A percentile compares a stretch with the other conserved stretches of the same genome.
Conservation (phyloP, 2,797 vertebrate genomes). For the Leptatherina wallacei region DNA sequence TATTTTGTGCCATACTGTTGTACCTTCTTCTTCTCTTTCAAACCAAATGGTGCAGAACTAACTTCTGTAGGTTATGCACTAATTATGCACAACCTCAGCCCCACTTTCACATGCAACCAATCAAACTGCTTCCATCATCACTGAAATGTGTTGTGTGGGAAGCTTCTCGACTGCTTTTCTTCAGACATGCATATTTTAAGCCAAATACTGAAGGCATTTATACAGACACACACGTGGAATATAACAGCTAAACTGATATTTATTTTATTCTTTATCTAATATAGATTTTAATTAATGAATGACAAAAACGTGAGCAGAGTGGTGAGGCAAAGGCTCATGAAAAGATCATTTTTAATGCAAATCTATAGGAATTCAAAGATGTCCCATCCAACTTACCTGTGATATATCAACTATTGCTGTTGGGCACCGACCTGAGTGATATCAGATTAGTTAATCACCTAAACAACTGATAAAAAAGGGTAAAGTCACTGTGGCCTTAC, state of each 20-base stretch:
- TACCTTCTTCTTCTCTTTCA: background rate
- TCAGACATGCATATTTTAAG: background rate
- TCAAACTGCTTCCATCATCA: background rate
- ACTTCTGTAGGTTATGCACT: background rate
- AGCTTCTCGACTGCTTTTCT: background rate
- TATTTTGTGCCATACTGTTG: background rate
- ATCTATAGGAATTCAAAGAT: background rate
- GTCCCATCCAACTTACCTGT: background rate
- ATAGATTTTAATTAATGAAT: background rate
- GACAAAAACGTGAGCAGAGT: background rate
- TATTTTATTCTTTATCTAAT: background rate
- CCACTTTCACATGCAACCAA: background rate
- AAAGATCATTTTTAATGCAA: background rate
- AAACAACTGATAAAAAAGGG: conserved; percentile 31
- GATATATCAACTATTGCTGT: background rate
- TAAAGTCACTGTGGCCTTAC: conserved; percentile 17
- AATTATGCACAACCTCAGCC: background rate
- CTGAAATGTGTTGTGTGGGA: background rate
- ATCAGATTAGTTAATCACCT: conserved; percentile 9
- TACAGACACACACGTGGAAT: background rate
- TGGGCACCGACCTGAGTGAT: conserved; percentile 9
- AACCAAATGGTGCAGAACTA: background rate
- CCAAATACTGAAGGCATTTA: background rate
- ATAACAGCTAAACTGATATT: background rate
- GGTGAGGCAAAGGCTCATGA: background rate